A percentile compares a stretch with the other conserved stretches of the same genome.
Evolutionary conservation across 2,797 vertebrate genomes (phyloP).

Genomic region (Petrocephalus schoutedeni): DNA sequence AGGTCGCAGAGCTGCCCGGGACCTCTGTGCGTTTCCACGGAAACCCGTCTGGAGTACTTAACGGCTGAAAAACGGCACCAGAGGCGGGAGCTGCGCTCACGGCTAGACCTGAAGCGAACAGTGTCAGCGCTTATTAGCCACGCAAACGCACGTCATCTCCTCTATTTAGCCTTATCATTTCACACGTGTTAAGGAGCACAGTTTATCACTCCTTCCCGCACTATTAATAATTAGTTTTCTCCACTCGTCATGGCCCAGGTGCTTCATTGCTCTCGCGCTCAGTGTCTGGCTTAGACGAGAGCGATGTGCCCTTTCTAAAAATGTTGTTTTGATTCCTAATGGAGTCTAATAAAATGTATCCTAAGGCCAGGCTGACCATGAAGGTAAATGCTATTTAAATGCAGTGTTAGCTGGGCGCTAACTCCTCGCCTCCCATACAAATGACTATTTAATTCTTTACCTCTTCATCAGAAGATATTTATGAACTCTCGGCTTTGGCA

Average conservation of each 20-base stretch:
- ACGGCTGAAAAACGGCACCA: not conserved
- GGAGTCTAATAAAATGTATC: not conserved
- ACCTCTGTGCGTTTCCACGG: not conserved
- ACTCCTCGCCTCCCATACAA: not conserved
- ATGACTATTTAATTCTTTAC: not conserved
- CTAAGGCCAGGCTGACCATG: not conserved
- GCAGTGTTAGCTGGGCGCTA: not conserved
- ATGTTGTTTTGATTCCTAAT: not conserved
- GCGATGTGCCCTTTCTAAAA: not conserved
- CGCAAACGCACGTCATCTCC: not conserved
- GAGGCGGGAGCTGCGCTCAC: not conserved
- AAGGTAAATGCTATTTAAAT: not conserved
- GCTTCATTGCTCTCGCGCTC: not conserved
- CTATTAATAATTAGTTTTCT: conserved; percentile 3
- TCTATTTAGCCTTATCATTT: not conserved
- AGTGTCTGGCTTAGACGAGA: not conserved
- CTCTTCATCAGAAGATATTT: not conserved
- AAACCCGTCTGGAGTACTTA: not conserved
- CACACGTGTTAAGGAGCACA: not conserved
- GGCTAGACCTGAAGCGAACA: not conserved
- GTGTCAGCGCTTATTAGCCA: not conserved
- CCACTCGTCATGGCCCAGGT: not conserved
- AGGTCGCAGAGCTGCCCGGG: not conserved
- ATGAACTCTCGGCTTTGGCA: too few relatives aligned
- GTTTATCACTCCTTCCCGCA: not conserved